A percentile compares a stretch with the other conserved stretches of the same genome.
phyloP scores from a whole-genome alignment of 2,888 invertebrate genomes.

The Drosophila trichaetosa region DNA sequence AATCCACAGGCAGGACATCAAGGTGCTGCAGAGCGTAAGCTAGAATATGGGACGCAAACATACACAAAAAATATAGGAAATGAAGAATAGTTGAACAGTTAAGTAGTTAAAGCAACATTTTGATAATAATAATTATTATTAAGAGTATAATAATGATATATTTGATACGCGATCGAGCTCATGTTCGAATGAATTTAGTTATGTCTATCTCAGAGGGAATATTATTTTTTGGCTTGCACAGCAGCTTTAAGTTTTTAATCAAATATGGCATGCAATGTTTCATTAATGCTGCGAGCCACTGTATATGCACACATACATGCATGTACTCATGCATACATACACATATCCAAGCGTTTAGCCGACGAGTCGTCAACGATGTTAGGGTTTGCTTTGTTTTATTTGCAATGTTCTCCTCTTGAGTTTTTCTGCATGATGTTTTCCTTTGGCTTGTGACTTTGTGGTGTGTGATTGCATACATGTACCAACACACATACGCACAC shows the following conservation, averaged over 20 bases:
- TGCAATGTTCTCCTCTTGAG: conserved; percentile 59
- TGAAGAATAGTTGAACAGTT: background rate
- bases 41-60: background rate
- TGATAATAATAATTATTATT: background rate
- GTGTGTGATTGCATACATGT: conserved; percentile 36
- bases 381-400: conserved; percentile 62
- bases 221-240: background rate
- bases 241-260: background rate
- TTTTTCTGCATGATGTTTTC: conserved; percentile 59
- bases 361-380: conserved; percentile 54
- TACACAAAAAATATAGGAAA: background rate
- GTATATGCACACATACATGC: conserved; percentile 7
- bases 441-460: conserved; percentile 62
- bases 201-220: background rate
- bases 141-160: background rate
- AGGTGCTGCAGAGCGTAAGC: background rate
- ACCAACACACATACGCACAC: conserved; percentile 8
- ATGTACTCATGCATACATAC: conserved; percentile 15
- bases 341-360: conserved; percentile 43
- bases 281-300: background rate
- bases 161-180: background rate
- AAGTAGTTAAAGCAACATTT: background rate
- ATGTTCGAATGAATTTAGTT: background rate
- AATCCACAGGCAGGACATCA: background rate
- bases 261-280: background rate